These are phyloP conservation scores for Taurulus bubalis DNA, from an alignment of 2,113 vertebrate species.

Conservation along the genomic window DNA sequence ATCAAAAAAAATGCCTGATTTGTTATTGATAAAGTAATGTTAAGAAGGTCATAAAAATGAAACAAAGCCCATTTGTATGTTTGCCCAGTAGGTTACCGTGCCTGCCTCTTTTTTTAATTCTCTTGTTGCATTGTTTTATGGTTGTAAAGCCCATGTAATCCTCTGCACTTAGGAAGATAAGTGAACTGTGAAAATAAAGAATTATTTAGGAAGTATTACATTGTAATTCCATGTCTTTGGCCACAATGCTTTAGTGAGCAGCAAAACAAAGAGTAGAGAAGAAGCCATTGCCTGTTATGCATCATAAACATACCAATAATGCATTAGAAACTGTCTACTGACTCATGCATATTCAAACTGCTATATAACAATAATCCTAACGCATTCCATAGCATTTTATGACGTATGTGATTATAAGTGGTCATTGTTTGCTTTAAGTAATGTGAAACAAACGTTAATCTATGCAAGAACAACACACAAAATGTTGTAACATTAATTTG, in stretches of 20 bases:
- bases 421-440: not conserved
- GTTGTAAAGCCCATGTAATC: constrained; percentile 68
- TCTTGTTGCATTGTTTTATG: constrained; percentile 67
- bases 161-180: constrained; percentile 70
- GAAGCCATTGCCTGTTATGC: not conserved
- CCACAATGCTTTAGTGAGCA: constrained; percentile 35
- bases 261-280: constrained; percentile 28
- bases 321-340: not conserved
- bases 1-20: constrained; percentile 79
- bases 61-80: constrained; percentile 69
- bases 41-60: constrained; percentile 74
- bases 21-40: constrained; percentile 83
- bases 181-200: constrained; percentile 65
- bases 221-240: constrained; percentile 43
- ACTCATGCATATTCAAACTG: not conserved
- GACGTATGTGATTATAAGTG: not conserved
- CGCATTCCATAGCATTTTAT: not conserved
- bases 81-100: constrained; percentile 49
- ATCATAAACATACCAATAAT: not conserved
- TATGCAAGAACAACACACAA: not conserved
- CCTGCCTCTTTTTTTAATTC: constrained; percentile 43
- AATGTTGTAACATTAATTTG: not conserved
- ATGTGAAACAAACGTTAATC: not conserved
- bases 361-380: not conserved
- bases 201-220: constrained; percentile 63